Evolutionary conservation across 2,797 vertebrate genomes (phyloP).

Genomic region (Sebastes vulpes): DNA sequence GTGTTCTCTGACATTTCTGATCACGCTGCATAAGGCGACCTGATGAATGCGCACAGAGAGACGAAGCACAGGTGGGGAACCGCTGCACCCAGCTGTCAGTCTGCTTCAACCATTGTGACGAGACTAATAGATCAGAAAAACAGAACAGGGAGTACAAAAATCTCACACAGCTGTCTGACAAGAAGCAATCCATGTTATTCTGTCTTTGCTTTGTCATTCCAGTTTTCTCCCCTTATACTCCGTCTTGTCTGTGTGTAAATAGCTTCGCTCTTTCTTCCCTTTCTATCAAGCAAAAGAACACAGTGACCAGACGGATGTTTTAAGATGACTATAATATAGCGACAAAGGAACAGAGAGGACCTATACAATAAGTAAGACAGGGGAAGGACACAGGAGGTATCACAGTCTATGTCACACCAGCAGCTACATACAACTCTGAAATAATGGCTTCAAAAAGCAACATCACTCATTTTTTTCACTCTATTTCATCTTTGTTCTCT

Average conservation of each 20-base stretch:
- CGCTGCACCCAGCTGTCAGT: constrained; percentile 21
- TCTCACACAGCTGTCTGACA: constrained; percentile 11
- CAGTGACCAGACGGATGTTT: neutral
- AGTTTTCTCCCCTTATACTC: neutral
- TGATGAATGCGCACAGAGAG: neutral
- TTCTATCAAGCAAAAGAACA: constrained; percentile 5
- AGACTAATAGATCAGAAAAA: constrained; percentile 24
- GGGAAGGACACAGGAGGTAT: neutral
- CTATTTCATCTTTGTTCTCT: constrained; percentile 7
- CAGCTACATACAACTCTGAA: neutral
- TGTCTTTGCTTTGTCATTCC: neutral
- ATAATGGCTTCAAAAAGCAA: constrained; percentile 23
- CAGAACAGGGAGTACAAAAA: neutral
- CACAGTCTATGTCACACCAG: neutral
- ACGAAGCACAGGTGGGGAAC: constrained; percentile 17
- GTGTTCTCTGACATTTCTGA: constrained; percentile 33
- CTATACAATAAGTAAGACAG: neutral
- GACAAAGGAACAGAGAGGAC: constrained; percentile 8
- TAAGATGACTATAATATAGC: constrained; percentile 12
- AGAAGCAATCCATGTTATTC: neutral
- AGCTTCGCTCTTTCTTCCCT: neutral
- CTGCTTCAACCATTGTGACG: constrained; percentile 14
- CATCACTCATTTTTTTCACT: neutral
- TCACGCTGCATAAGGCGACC: neutral
- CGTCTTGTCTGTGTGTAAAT: neutral